Evolutionary conservation across 2,888 invertebrate species (phyloP).

Genomic region (Portevinia maculata): DNA sequence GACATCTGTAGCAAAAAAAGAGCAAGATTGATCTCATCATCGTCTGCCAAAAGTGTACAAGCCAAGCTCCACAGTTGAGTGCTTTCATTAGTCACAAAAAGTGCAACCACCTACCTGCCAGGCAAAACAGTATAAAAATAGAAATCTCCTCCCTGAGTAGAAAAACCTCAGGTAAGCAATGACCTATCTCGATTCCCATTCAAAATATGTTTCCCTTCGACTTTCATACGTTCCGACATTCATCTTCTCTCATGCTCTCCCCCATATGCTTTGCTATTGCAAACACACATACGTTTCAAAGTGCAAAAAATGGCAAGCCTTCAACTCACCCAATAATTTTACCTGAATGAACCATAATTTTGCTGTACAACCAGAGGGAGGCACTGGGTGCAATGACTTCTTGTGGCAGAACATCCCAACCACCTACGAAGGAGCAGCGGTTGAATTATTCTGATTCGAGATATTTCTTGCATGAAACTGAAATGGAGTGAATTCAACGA

Average conservation of each 20-base stretch:
- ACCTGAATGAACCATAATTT: constrained; percentile 56
- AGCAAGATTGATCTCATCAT: constrained; percentile 39
- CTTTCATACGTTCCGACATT: constrained; percentile 16
- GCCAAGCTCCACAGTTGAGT: constrained; percentile 28
- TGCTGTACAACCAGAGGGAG: not conserved
- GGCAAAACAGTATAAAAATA: constrained; percentile 3
- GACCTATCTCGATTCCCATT: constrained; percentile 14
- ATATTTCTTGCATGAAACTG: constrained; percentile 60
- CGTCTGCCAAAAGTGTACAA: constrained; percentile 39
- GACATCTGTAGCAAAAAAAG: not conserved
- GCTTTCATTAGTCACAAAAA: constrained; percentile 57
- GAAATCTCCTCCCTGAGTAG: constrained; percentile 20
- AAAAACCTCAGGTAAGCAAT: constrained; percentile 31
- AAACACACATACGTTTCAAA: not conserved
- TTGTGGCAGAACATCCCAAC: constrained; percentile 15
- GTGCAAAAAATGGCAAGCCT: not conserved
- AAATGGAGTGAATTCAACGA: constrained; percentile 65
- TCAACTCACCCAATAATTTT: constrained; percentile 33
- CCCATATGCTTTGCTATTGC: not conserved
- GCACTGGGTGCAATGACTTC: constrained; percentile 60
- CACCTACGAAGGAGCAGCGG: constrained; percentile 2
- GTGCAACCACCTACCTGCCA: constrained; percentile 26
- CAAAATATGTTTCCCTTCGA: constrained; percentile 35
- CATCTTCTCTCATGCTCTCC: constrained; percentile 24
- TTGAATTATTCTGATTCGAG: constrained; percentile 50